Conservation (phyloP, 2,797 vertebrate species). For the Cynopterus sphinx region DNA sequence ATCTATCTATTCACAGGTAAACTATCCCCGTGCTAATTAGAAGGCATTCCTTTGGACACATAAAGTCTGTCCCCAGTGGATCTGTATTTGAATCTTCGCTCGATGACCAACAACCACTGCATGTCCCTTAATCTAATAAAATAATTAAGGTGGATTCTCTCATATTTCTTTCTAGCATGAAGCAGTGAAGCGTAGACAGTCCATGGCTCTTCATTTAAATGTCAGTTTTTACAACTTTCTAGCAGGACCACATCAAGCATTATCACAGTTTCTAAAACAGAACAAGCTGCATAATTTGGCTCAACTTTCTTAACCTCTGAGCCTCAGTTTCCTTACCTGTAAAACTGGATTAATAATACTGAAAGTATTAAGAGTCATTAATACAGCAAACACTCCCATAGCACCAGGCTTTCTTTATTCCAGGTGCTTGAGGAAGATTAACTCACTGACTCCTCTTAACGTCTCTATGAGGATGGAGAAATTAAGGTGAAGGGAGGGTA, state of each 20-base stretch:
- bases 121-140: constrained; percentile 18
- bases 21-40: constrained; percentile 46
- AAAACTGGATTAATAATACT: not conserved
- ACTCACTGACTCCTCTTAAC: not conserved
- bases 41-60: constrained; percentile 55
- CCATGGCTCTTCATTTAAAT: not conserved
- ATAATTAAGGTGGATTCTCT: constrained; percentile 35
- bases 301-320: not conserved
- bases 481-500: not conserved
- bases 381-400: not conserved
- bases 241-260: not conserved
- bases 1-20: constrained; percentile 52
- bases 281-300: not conserved
- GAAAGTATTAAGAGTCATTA: not conserved
- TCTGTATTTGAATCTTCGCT: constrained; percentile 47
- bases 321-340: not conserved
- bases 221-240: not conserved
- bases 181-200: not conserved
- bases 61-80: not conserved
- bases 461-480: not conserved
- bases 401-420: too few relatives aligned
- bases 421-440: not conserved
- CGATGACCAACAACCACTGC: not conserved
- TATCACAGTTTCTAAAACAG: not conserved
- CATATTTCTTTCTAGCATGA: not conserved